Base-by-base conservation (phyloP, 2,888 invertebrate species). In the Notodonta ziczac region DNA sequence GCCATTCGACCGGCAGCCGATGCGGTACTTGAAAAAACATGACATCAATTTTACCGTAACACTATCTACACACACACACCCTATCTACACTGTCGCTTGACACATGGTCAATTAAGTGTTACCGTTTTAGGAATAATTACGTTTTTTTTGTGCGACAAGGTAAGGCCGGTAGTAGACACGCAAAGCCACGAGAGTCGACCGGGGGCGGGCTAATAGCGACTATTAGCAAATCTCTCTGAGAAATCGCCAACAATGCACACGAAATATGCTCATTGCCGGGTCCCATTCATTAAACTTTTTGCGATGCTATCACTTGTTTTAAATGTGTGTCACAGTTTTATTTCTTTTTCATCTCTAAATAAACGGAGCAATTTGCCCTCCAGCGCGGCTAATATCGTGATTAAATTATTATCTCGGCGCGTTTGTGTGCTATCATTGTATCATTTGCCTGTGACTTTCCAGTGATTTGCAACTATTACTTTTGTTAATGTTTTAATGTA, bases 241-340 rank as follows among this genome's bases (percentile, higher is more conserved):
- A 91, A 90, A 92, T 91, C 88, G 83, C 77, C 85, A 86, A 90
- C 90, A 92, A 92, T 90, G 89, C 89, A 83, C 90, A 90, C 90
- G 88, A 84, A 90, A 91, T 86, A 87, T 84, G 83, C 84, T 86
- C 89, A 86, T 89, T 87, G 88, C 84, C 78, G 73, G 74, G 82
- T 85, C 85, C 83, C 87, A 91, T 90, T 91, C 87, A 88, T 89
- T 90, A 87, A 81, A 82, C 76, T 88, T 87, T 88, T 89, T 87
- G 82, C 83, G 78, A 83, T 82, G 75, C 81, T 81, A 86, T 87
- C 87, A 85, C 80, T 81, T 83, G 82, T 86, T 83, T 84, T 82
- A 82, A 86, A 90, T 90, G 85, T 91, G 75, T 90, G 90, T 86
- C 90, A 82, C 80, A 79, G 78, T 81, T 81, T 81, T 86, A 83